Conservation (phyloP, 2,797 vertebrate species). For the Syngnathus acus region DNA sequence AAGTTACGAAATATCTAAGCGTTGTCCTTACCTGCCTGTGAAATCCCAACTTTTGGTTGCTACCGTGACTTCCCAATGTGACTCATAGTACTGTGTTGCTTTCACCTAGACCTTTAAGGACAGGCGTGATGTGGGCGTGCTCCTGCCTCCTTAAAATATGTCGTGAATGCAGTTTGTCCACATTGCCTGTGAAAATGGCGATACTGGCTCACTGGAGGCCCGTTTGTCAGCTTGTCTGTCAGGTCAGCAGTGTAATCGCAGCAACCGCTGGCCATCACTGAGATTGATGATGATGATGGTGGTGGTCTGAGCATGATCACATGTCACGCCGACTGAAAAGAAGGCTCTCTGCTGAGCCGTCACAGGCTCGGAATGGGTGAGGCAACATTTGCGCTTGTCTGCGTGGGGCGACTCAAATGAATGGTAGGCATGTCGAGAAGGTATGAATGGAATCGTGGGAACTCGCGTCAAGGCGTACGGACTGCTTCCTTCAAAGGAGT, state of each 20-base stretch:
- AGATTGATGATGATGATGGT: not conserved
- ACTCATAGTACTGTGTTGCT: slow-evolving; percentile 43
- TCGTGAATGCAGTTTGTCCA: slow-evolving; percentile 74
- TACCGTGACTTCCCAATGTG: slow-evolving; percentile 31
- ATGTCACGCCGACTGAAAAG: not conserved
- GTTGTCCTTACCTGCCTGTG: slow-evolving; percentile 41
- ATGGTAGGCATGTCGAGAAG: slow-evolving; percentile 54
- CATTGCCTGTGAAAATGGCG: slow-evolving; percentile 44
- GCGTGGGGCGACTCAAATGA: slow-evolving; percentile 26
- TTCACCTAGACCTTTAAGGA: slow-evolving; percentile 37
- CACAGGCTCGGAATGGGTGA: slow-evolving; percentile 10
- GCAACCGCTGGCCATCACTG: not conserved
- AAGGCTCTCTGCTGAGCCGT: not conserved
- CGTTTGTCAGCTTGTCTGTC: not conserved
- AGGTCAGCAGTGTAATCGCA: not conserved
- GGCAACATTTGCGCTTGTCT: slow-evolving; percentile 28
- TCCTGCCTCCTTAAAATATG: slow-evolving; percentile 59
- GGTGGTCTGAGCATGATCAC: not conserved
- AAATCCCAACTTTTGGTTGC: slow-evolving; percentile 30
- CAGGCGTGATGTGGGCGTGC: slow-evolving; percentile 50
- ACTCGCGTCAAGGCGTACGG: slow-evolving; percentile 18
- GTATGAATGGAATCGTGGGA: slow-evolving; percentile 63
- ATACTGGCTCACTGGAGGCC: slow-evolving; percentile 13
- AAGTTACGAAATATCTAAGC: slow-evolving; percentile 6
- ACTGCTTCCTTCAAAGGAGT: slow-evolving; percentile 19